Percentiles rank a stretch among this genome's conserved stretches.
Conservation (phyloP, 1,140 invertebrate species). For the Nixonia krombeini region DNA sequence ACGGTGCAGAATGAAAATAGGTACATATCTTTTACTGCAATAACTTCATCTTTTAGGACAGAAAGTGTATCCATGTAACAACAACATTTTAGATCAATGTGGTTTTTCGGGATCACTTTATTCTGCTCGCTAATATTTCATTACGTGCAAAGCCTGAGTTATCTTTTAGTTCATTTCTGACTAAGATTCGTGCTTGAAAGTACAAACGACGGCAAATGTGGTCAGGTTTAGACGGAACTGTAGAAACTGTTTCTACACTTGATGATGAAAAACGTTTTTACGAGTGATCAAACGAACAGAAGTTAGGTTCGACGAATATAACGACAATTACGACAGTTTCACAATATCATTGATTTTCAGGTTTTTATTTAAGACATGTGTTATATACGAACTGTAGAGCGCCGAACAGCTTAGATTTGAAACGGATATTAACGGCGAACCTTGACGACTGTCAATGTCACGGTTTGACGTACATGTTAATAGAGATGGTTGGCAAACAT, state of each 20-base stretch:
- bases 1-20: not conserved
- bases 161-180: too few relatives aligned
- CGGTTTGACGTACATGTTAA: conserved; percentile 12
- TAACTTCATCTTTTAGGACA: not conserved
- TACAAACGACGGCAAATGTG: too few relatives aligned
- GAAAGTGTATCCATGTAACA: not conserved
- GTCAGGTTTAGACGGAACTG: too few relatives aligned
- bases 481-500: not conserved
- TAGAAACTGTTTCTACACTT: too few relatives aligned
- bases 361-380: not conserved
- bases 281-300: not conserved
- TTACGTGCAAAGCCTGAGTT: too few relatives aligned
- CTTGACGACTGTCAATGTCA: conserved; percentile 20
- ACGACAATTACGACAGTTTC: not conserved
- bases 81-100: too few relatives aligned
- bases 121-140: too few relatives aligned
- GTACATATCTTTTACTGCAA: not conserved
- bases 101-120: too few relatives aligned
- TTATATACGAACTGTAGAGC: not conserved
- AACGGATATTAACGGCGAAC: not conserved
- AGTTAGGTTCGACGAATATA: not conserved
- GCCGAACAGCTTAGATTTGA: not conserved
- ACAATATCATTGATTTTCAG: not conserved
- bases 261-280: too few relatives aligned
- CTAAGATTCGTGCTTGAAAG: too few relatives aligned